These are phyloP conservation scores for Apogon hyalosoma DNA, from an alignment of 2,797 vertebrate species.

Conservation along the genomic window DNA sequence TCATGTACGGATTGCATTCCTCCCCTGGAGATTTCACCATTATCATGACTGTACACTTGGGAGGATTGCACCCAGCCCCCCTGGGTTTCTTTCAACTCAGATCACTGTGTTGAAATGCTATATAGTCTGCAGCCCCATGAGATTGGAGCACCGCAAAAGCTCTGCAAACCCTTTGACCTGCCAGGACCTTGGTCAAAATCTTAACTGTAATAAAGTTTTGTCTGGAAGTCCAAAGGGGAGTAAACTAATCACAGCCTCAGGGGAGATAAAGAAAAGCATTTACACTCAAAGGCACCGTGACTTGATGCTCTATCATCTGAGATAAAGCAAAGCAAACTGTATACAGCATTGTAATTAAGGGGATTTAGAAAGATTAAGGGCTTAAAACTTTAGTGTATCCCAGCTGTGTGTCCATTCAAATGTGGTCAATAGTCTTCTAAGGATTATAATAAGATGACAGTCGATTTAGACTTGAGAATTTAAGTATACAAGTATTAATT, in stretches of 20 bases:
- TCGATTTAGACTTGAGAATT: slow-evolving; percentile 46
- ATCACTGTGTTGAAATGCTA: slow-evolving; percentile 27
- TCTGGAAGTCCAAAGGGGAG: slow-evolving; percentile 39
- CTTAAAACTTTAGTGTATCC: slow-evolving; percentile 63
- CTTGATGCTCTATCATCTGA: slow-evolving; percentile 36
- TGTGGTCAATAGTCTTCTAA: slow-evolving; percentile 60
- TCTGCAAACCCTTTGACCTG: slow-evolving; percentile 6
- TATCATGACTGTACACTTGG: slow-evolving; percentile 25
- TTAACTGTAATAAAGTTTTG: slow-evolving; percentile 49
- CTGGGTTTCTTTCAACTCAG: slow-evolving; percentile 27
- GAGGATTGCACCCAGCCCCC: slow-evolving; percentile 29
- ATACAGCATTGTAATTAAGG: slow-evolving; percentile 49
- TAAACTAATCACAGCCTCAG: slow-evolving; percentile 37
- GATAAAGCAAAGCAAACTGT: slow-evolving; percentile 45
- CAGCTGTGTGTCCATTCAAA: slow-evolving; percentile 60
- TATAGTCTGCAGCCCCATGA: slow-evolving; percentile 16
- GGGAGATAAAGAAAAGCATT: slow-evolving; percentile 27
- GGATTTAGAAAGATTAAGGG: slow-evolving; percentile 65
- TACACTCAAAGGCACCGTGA: slow-evolving; percentile 31
- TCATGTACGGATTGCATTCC: slow-evolving; percentile 49
- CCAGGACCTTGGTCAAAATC: slow-evolving; percentile 31
- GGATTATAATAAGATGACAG: slow-evolving; percentile 61
- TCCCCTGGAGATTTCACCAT: slow-evolving; percentile 48
- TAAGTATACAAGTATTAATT: slow-evolving; percentile 48
- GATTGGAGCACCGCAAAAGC: slow-evolving; percentile 23